Percentiles rank a stretch among this genome's conserved stretches.
phyloP scores from a whole-genome alignment of 2,797 vertebrate species.

The Phrynocephalus guinanensis region DNA sequence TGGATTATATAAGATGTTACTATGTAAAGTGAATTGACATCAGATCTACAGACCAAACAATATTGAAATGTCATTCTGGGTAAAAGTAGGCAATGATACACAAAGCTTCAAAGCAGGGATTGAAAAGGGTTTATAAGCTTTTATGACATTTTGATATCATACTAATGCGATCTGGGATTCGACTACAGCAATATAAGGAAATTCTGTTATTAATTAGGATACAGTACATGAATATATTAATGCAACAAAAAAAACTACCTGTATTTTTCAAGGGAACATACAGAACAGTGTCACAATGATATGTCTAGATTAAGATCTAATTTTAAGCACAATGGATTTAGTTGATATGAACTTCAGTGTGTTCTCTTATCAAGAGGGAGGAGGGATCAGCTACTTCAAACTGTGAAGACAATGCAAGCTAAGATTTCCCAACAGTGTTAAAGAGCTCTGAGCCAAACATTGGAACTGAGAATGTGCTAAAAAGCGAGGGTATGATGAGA shows the following conservation, averaged over 20 bases:
- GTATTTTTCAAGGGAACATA: conserved; percentile 73
- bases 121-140: conserved; percentile 67
- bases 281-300: conserved; percentile 68
- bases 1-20: conserved; percentile 68
- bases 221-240: conserved; percentile 57
- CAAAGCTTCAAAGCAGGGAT: conserved; percentile 58
- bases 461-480: conserved; percentile 74
- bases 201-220: conserved; percentile 67
- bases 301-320: conserved; percentile 44
- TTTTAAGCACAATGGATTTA: conserved; percentile 26
- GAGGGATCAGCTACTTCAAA: conserved; percentile 66
- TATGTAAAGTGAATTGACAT: conserved; percentile 67
- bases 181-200: conserved; percentile 70
- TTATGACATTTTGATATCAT: conserved; percentile 64
- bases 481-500: conserved; percentile 62
- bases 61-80: conserved; percentile 66
- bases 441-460: conserved; percentile 71
- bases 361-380: conserved; percentile 59
- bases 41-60: conserved; percentile 68
- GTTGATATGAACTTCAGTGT: conserved; percentile 43
- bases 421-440: conserved; percentile 67
- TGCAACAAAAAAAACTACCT: conserved; percentile 58
- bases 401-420: conserved; percentile 78
- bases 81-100: conserved; percentile 62
- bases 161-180: conserved; percentile 62